A percentile compares a stretch with the other conserved stretches of the same genome.
phyloP scores from a whole-genome alignment of 2,113 vertebrate genomes.

The Trochalopteron elliotii region DNA sequence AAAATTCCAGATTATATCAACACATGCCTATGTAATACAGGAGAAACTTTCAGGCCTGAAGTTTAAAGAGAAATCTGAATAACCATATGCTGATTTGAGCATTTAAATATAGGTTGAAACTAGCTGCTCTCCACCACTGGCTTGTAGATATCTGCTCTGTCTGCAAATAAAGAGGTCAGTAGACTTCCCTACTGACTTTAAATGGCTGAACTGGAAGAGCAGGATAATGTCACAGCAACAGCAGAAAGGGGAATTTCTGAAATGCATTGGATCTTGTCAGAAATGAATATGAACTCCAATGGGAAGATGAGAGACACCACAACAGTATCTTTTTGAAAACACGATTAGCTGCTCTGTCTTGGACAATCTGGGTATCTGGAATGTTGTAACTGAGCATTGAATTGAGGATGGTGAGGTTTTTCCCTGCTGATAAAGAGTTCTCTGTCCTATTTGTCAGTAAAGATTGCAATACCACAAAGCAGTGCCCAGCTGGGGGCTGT shows the following conservation, averaged over 20 bases:
- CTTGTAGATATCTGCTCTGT: neutral
- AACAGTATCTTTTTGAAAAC: neutral
- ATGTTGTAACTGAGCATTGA: neutral
- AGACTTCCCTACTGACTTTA: neutral
- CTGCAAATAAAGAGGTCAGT: neutral
- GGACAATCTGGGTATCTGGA: neutral
- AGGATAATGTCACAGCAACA: neutral
- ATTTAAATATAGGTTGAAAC: slow-evolving; percentile 16
- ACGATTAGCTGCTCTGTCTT: neutral
- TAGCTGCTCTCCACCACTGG: neutral
- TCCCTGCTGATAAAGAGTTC: neutral
- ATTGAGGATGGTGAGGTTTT: neutral
- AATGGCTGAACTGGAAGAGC: neutral
- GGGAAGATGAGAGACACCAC: neutral
- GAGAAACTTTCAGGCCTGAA: neutral
- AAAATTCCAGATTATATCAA: slow-evolving; percentile 6
- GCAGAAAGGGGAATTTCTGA: neutral
- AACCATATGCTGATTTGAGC: neutral
- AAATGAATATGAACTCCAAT: neutral
- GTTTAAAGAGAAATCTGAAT: slow-evolving; percentile 34
- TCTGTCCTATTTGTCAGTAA: neutral
- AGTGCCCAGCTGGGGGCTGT: neutral
- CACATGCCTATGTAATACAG: neutral
- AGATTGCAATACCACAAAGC: neutral
- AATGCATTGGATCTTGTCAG: neutral